These are phyloP conservation scores for Drosophila eohydei DNA, from an alignment of 2,888 invertebrate species.

Conservation along the genomic window DNA sequence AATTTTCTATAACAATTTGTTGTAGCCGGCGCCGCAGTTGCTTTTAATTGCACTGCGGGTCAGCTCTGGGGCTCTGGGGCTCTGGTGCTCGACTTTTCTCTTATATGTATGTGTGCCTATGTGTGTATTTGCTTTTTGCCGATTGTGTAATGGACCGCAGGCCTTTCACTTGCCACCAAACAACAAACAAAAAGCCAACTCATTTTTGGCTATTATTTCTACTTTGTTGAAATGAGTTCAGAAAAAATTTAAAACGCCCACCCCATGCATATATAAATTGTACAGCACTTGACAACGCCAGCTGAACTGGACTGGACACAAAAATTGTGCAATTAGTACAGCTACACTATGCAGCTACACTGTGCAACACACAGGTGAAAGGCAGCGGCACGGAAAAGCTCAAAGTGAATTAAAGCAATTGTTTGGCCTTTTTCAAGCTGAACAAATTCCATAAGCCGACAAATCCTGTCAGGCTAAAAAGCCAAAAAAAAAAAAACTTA, in stretches of 20 bases:
- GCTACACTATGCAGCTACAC: conserved; percentile 8
- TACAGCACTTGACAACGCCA: conserved; percentile 61
- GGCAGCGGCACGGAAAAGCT: conserved; percentile 26
- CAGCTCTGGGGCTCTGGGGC: conserved; percentile 37
- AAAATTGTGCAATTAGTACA: conserved; percentile 72
- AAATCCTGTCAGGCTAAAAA: conserved; percentile 45
- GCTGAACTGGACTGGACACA: conserved; percentile 4
- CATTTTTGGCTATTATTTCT: conserved; percentile 71
- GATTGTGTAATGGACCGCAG: conserved; percentile 69
- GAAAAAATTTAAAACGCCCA: conserved; percentile 61
- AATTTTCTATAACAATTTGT: conserved; percentile 76
- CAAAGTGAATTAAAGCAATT: conserved; percentile 28
- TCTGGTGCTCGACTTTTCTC: conserved; percentile 42
- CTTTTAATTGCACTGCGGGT: conserved; percentile 68
- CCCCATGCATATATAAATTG: conserved; percentile 37
- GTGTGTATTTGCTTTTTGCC: conserved; percentile 22
- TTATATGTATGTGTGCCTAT: conserved; percentile 1
- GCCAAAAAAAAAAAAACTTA: conserved; percentile 4
- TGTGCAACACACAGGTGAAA: conserved; percentile 43
- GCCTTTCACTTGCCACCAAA: conserved; percentile 72
- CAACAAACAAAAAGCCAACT: conserved; percentile 62
- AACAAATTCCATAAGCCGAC: conserved; percentile 53
- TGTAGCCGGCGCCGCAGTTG: conserved; percentile 60
- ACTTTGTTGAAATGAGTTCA: conserved; percentile 68
- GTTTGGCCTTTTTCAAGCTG: neutral